Conservation (phyloP, 2,797 vertebrate genomes). For the Sebastes oblongus region DNA sequence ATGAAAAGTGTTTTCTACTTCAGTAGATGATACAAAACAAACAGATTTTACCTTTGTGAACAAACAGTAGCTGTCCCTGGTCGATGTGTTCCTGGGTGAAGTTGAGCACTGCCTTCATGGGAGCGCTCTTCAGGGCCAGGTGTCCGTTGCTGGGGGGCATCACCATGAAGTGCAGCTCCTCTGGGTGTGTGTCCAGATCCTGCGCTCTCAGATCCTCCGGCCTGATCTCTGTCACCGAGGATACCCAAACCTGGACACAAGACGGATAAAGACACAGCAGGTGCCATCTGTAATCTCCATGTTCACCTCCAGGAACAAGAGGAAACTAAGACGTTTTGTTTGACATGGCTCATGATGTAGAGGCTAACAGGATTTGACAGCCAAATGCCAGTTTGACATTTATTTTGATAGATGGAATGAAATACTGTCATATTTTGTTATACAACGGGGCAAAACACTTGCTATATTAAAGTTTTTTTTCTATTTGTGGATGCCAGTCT, state of each 20-base stretch:
- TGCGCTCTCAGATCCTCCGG: conserved; percentile 82
- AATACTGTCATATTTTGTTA: neutral
- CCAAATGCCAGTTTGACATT: conserved; percentile 26
- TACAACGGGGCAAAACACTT: neutral
- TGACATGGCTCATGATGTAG: neutral
- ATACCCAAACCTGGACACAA: conserved; percentile 86
- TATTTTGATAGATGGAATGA: conserved; percentile 7
- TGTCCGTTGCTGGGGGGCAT: conserved; percentile 89
- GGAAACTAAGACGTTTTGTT: neutral
- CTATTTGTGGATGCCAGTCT: neutral
- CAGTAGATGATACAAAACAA: neutral
- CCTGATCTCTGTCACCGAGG: conserved; percentile 88
- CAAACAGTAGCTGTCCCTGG: conserved; percentile 86
- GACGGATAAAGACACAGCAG: neutral
- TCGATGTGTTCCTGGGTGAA: conserved; percentile 90
- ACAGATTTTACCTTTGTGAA: conserved; percentile 84
- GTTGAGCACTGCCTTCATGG: conserved; percentile 84
- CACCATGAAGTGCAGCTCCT: conserved; percentile 85
- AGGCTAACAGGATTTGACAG: conserved; percentile 12
- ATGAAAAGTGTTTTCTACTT: neutral
- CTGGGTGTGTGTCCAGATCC: conserved; percentile 84
- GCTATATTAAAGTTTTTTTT: neutral
- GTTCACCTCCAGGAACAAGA: neutral
- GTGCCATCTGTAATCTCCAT: neutral
- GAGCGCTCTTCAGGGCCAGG: conserved; percentile 87